Evolutionary conservation across 2,113 vertebrate genomes (phyloP).

Genomic region (Strix uralensis): DNA sequence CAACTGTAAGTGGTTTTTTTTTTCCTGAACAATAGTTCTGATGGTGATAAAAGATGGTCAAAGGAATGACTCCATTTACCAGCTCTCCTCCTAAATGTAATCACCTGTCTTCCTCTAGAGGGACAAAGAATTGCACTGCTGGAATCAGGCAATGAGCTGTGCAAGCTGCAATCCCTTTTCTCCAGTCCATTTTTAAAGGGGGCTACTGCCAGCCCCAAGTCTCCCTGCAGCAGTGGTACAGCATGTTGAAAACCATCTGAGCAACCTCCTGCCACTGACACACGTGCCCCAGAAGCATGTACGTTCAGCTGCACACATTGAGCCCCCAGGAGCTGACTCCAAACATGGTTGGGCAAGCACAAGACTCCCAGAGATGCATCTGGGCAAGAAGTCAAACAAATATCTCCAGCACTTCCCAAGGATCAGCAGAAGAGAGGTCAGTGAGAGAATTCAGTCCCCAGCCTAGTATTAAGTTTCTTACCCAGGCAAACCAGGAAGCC

Average conservation of each 20-base stretch:
- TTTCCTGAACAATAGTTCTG: not conserved
- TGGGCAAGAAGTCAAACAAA: not conserved
- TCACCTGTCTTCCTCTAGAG: not conserved
- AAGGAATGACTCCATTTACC: not conserved
- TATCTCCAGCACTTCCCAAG: not conserved
- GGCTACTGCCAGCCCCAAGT: not conserved
- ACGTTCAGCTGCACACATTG: not conserved
- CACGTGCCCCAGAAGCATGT: fast-evolving
- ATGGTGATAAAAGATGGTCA: not conserved
- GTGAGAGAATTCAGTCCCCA: not conserved
- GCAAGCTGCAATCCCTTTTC: not conserved
- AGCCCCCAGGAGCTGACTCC: not conserved
- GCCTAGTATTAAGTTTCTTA: not conserved
- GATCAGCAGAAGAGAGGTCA: not conserved
- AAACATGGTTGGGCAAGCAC: not conserved
- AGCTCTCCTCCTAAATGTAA: not conserved
- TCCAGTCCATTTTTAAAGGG: not conserved
- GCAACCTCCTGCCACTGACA: not conserved
- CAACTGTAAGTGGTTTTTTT: not conserved
- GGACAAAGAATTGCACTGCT: fast-evolving
- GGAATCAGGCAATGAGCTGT: not conserved
- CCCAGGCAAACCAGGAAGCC: not conserved
- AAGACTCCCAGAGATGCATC: not conserved
- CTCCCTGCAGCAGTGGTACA: not conserved
- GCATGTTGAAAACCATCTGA: not conserved